A percentile compares a stretch with the other conserved stretches of the same genome.
Evolutionary conservation across 1,140 invertebrate species (phyloP).

Genomic region (Cyclina sinensis): DNA sequence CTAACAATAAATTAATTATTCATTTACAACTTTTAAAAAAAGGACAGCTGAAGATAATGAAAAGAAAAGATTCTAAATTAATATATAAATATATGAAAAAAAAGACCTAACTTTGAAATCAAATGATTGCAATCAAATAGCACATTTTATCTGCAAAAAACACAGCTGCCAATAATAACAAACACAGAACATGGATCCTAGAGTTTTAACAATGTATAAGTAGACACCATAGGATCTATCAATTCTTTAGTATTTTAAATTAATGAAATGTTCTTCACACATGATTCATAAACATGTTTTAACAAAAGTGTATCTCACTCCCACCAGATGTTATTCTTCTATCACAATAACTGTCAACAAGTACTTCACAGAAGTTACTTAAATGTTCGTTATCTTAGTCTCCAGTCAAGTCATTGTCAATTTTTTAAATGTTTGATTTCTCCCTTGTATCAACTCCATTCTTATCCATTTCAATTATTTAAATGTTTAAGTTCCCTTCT

Average conservation of each 20-base stretch:
- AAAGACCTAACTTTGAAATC: background rate
- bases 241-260: background rate
- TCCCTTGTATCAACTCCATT: no score
- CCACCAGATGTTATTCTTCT: background rate
- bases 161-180: constrained; percentile 47
- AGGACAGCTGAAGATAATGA: background rate
- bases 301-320: background rate
- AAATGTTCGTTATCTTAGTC: no score
- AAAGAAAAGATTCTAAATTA: background rate
- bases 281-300: constrained; percentile 3
- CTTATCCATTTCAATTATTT: background rate
- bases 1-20: constrained; percentile 34
- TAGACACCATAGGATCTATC: background rate
- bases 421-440: background rate
- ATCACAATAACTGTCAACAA: constrained; percentile 21
- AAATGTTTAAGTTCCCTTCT: no score
- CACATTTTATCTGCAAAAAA: constrained; percentile 41
- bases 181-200: constrained; percentile 23
- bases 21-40: constrained; percentile 10
- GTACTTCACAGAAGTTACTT: constrained; percentile 6
- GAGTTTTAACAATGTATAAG: background rate
- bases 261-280: background rate
- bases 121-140: constrained; percentile 31
- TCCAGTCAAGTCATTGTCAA: no score
- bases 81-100: background rate